A percentile compares a stretch with the other conserved stretches of the same genome.
phyloP scores from a whole-genome alignment of 2,113 vertebrate species.

The Eptatretus burgeri region DNA sequence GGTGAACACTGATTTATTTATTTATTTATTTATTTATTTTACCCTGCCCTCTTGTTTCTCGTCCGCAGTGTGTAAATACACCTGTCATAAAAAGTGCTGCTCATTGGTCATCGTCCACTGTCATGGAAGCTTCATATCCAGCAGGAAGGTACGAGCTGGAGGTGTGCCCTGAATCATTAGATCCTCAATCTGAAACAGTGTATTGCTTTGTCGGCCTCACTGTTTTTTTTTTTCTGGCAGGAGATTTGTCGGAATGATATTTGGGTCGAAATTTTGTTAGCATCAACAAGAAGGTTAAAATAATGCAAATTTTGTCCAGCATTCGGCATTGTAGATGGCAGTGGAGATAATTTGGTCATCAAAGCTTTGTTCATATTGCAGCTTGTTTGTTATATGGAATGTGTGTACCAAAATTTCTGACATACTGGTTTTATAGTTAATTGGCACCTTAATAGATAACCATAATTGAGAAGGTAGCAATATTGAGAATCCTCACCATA shows the following conservation, averaged over 20 bases:
- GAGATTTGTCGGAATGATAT: neutral
- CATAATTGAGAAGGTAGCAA: too few species aligned
- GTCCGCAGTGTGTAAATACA: slow-evolving; percentile 1
- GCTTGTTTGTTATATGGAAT: too few species aligned
- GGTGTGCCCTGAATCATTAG: neutral
- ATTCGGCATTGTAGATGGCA: too few species aligned
- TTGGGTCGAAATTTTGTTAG: neutral
- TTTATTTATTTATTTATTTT: neutral
- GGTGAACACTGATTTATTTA: neutral
- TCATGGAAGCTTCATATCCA: neutral
- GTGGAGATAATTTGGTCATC: too few species aligned
- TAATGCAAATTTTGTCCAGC: neutral
- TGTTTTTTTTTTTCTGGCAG: neutral
- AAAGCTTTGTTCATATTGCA: too few species aligned
- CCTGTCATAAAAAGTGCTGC: slow-evolving; percentile 2
- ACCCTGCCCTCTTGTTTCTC: neutral
- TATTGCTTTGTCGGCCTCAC: neutral
- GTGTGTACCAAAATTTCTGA: too few species aligned
- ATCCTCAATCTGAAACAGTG: neutral
- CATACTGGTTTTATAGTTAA: too few species aligned
- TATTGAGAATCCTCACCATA: too few species aligned
- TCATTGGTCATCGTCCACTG: slow-evolving; percentile 1
- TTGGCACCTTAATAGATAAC: too few species aligned
- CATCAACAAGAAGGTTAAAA: neutral
- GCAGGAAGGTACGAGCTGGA: neutral